Evolutionary conservation across 1,140 invertebrate species (phyloP).

Genomic region (Habropoda laboriosa): DNA sequence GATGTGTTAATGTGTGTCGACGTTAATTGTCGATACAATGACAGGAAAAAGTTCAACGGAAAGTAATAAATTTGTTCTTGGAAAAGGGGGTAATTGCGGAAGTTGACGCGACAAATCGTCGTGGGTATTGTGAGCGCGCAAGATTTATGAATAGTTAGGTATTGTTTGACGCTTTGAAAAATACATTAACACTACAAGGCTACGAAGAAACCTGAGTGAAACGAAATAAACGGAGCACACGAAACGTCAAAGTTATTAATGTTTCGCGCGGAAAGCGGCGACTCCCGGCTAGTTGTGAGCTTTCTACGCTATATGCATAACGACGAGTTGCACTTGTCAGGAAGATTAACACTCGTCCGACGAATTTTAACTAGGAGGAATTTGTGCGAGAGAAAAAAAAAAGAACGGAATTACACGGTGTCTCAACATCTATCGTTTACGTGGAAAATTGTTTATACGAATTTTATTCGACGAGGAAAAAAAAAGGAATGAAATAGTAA

Average conservation of each 20-base stretch:
- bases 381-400: not conserved
- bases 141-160: too few species aligned
- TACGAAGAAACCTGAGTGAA: not conserved
- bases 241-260: slow-evolving; percentile 15
- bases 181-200: not conserved
- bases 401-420: not conserved
- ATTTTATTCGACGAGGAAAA: too few species aligned
- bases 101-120: too few species aligned
- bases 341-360: not conserved
- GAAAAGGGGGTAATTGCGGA: too few species aligned
- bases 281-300: too few species aligned
- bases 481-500: too few species aligned
- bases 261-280: not conserved
- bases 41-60: too few species aligned
- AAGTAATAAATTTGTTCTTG: too few species aligned
- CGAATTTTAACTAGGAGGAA: slow-evolving; percentile 10
- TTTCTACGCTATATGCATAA: not conserved
- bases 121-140: too few species aligned
- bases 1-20: too few species aligned
- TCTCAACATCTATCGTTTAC: not conserved
- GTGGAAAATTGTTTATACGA: not conserved
- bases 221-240: not conserved
- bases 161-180: not conserved
- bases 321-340: slow-evolving; percentile 20
- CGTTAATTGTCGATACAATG: too few species aligned